Base-by-base conservation (phyloP, 2,113 vertebrate genomes). In the Calyptommatus sinebrachiatus region DNA sequence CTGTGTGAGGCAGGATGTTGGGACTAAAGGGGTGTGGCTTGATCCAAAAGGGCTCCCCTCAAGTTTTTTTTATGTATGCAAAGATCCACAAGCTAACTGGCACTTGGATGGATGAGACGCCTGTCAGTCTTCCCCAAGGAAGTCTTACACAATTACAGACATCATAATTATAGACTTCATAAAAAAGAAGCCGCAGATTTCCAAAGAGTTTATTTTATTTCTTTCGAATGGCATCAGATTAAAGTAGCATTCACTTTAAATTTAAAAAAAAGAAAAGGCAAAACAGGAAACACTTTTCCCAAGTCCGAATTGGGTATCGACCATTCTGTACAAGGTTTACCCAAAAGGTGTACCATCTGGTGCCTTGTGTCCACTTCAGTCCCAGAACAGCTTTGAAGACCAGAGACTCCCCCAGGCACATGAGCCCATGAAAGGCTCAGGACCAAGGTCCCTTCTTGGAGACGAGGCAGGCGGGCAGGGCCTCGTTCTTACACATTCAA, bases 151-250 rank as follows among this genome's bases (percentile, higher is more conserved):
- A 57, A 18, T 11, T 28, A 53, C 7, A 14, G 50, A 53, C 10
- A n/a, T n/a, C n/a, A n/a, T n/a, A n/a, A n/a, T n/a, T 41, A 41
- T 41, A 41, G 35, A 41, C 35, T 41, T 63, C 21, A 11, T 63
- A 18, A 1, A 66, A 66, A 66, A 18, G 28, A 3, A 66, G 65
- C 65, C 7, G 65, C 20, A 7, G n/a, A 29, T 26, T 4, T 0
- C 35, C 0, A 29, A 72, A 4, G 21, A 79, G 66, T 29, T 57
- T 57, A 68, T 71, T 74, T 3, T 62, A 41, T 93, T 94, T 91
- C 93, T 85, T 94, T 69, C 82, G 81, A 87, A 84, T 1, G 81
- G 82, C 63, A 57, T 24, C 35, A 77, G 83, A 74, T 50, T 29
- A 85, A 22, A 71, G 85, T 71, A 57, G 10, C 61, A 8, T 65